Evolutionary conservation across 1,140 invertebrate genomes (phyloP).

Genomic region (Zophobas atratus): DNA sequence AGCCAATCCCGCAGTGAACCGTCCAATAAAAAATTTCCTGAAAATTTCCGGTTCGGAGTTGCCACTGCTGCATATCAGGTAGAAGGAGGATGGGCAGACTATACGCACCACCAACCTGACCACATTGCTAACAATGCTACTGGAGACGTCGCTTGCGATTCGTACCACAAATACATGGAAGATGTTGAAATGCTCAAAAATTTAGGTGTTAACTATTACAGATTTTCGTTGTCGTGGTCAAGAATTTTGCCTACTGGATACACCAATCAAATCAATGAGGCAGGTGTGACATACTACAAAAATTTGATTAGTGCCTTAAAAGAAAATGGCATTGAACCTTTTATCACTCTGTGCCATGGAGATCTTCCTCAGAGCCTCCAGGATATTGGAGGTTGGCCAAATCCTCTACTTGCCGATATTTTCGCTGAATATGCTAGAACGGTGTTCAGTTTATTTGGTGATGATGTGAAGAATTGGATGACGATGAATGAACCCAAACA

Average conservation of each 20-base stretch:
- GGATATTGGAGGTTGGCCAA: constrained; percentile 72
- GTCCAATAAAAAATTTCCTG: constrained; percentile 68
- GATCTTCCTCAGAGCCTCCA: constrained; percentile 64
- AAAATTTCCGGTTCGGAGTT: constrained; percentile 65
- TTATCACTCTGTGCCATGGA: constrained; percentile 67
- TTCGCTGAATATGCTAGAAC: constrained; percentile 66
- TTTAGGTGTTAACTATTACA: constrained; percentile 63
- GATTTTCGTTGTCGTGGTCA: constrained; percentile 76
- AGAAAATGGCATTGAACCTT: constrained; percentile 68
- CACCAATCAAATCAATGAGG: constrained; percentile 57
- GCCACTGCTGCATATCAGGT: constrained; percentile 66
- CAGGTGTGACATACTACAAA: constrained; percentile 75
- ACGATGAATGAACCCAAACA: constrained; percentile 72
- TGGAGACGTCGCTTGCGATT: constrained; percentile 73
- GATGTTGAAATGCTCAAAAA: constrained; percentile 70
- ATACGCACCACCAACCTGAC: constrained; percentile 69
- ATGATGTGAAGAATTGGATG: constrained; percentile 73
- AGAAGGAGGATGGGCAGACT: constrained; percentile 68
- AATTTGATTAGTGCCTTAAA: constrained; percentile 69
- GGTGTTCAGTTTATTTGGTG: constrained; percentile 70
- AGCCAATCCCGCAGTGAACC: background rate
- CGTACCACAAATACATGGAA: constrained; percentile 72
- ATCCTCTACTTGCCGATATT: constrained; percentile 63
- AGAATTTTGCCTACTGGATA: constrained; percentile 52
- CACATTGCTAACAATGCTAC: constrained; percentile 70